These are phyloP conservation scores for Danio albolineatus DNA, from an alignment of 2,797 vertebrate species.

Conservation along the genomic window DNA sequence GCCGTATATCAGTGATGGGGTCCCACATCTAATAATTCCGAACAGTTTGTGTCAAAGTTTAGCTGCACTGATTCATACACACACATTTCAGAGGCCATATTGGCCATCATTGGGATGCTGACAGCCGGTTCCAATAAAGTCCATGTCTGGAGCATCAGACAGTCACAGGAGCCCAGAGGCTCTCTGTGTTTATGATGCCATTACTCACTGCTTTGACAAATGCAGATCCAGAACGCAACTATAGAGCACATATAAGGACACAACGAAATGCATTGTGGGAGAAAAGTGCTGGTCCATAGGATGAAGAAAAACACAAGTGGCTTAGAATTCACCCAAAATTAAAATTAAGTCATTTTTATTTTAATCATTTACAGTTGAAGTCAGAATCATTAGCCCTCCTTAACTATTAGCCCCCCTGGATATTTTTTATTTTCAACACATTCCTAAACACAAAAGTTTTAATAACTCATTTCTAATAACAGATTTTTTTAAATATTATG, in stretches of 20 bases:
- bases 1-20: conserved; percentile 9
- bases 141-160: neutral
- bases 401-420: too few species aligned
- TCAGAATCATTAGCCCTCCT: too few species aligned
- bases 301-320: neutral
- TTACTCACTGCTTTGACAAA: conserved; percentile 24
- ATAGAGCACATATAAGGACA: conserved; percentile 23
- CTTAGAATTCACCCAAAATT: neutral
- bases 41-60: conserved; percentile 7
- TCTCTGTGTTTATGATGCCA: conserved; percentile 37
- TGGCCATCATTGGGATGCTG: neutral
- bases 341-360: neutral
- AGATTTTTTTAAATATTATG: too few species aligned
- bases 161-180: conserved; percentile 19
- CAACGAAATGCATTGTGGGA: neutral
- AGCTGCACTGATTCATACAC: neutral
- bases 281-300: neutral
- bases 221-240: conserved; percentile 11
- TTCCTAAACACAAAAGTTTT: too few species aligned
- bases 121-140: conserved; percentile 43
- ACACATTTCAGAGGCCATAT: neutral
- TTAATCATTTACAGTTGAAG: neutral
- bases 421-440: too few species aligned
- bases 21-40: conserved; percentile 21
- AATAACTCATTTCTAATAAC: too few species aligned